These are phyloP conservation scores for Propithecus perrieri DNA, from an alignment of 2,797 vertebrate genomes.

Conservation along the genomic window DNA sequence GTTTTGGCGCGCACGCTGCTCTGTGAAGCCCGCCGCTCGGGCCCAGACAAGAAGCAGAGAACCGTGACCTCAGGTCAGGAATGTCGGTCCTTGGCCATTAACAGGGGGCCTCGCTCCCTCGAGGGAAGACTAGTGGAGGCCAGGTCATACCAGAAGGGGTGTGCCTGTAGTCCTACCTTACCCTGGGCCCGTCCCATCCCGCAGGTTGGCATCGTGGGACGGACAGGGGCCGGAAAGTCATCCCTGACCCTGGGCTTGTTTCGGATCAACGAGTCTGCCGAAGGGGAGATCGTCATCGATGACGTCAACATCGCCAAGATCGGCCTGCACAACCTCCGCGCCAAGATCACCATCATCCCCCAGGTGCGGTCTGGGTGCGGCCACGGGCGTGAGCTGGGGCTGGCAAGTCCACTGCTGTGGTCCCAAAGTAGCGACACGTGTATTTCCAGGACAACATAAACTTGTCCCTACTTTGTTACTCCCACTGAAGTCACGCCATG, in stretches of 20 bases:
- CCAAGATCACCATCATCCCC: slow-evolving; percentile 97
- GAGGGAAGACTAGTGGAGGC: not conserved
- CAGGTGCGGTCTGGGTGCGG: slow-evolving; percentile 84
- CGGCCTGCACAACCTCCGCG: slow-evolving; percentile 94
- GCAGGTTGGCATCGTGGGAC: slow-evolving; percentile 96
- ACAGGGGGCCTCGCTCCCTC: not conserved
- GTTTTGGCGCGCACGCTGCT: accelerated
- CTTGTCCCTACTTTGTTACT: not conserved
- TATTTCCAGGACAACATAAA: not conserved
- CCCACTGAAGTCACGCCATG: accelerated
- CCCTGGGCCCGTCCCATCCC: not conserved
- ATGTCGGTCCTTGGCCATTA: accelerated
- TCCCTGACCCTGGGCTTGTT: slow-evolving; percentile 96
- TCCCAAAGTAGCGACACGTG: accelerated
- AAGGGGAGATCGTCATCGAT: slow-evolving; percentile 93
- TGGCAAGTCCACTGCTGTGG: accelerated
- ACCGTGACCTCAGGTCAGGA: not conserved
- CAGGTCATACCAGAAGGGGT: too few species aligned
- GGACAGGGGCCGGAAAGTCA: slow-evolving; percentile 97
- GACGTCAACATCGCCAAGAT: slow-evolving; percentile 91
- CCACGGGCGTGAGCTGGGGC: accelerated
- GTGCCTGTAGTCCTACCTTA: not conserved
- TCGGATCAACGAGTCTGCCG: slow-evolving; percentile 93
- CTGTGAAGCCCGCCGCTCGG: not conserved
- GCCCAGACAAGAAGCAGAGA: not conserved